These are phyloP conservation scores for Paratilapia polleni DNA, from an alignment of 2,113 vertebrate genomes.

Conservation along the genomic window DNA sequence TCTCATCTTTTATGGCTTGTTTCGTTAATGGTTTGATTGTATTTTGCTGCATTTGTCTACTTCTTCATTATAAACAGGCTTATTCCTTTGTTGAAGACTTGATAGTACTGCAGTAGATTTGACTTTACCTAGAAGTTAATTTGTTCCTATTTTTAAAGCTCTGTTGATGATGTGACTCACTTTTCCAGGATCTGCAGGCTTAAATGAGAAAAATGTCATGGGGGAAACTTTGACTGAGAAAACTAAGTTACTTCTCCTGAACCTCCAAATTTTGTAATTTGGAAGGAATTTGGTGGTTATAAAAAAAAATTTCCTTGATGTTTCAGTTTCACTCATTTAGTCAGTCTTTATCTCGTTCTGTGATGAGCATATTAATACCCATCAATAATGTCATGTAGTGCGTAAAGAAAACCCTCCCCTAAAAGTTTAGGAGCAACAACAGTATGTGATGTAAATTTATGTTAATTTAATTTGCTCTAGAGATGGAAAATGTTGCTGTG, in stretches of 20 bases:
- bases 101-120: not conserved
- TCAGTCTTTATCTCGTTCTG: slow-evolving; percentile 34
- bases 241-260: not conserved
- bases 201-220: not conserved
- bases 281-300: not conserved
- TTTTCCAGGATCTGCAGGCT: not conserved
- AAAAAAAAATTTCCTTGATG: slow-evolving; percentile 2
- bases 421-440: slow-evolving; percentile 28
- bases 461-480: slow-evolving; percentile 62
- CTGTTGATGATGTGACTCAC: not conserved
- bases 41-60: too few species aligned
- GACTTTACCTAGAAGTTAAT: not conserved
- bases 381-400: slow-evolving; percentile 51
- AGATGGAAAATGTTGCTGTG: slow-evolving; percentile 40
- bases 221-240: not conserved
- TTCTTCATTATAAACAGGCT: not conserved
- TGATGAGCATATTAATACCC: slow-evolving; percentile 41
- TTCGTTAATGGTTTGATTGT: too few species aligned
- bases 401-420: slow-evolving; percentile 28
- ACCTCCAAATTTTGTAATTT: not conserved
- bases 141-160: not conserved
- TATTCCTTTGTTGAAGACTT: not conserved
- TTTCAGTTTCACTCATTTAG: slow-evolving; percentile 22
- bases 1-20: too few species aligned
- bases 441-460: slow-evolving; percentile 68